Evolutionary conservation across 92 coral and sea anemone species (phyloP).

Genomic region (Phenganax subtilis): DNA sequence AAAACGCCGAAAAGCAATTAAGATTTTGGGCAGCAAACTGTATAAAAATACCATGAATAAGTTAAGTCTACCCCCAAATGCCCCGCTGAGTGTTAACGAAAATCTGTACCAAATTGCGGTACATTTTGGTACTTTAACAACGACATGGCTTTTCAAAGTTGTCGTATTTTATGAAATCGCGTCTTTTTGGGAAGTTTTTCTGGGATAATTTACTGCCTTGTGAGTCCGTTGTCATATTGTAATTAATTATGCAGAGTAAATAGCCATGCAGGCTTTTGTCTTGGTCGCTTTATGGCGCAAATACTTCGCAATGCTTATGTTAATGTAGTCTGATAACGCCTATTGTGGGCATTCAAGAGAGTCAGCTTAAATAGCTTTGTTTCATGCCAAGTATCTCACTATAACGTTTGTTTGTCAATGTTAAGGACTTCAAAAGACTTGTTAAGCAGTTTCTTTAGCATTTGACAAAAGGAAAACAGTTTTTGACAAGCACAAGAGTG

Average conservation of each 20-base stretch:
- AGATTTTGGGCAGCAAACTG: background rate
- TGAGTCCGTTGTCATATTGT: constrained; percentile 19
- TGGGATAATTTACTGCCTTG: background rate
- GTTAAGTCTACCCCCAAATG: background rate
- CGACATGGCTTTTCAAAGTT: background rate
- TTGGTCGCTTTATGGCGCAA: constrained; percentile 73
- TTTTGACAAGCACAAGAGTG: constrained; percentile 6
- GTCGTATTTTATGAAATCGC: background rate
- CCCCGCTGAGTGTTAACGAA: constrained; percentile 2
- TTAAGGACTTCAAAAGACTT: constrained; percentile 75
- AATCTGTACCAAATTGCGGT: background rate
- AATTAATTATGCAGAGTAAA: constrained; percentile 93
- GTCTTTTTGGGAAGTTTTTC: background rate
- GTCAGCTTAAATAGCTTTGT: constrained; percentile 99
- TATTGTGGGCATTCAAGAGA: constrained; percentile 99
- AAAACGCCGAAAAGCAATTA: constrained; percentile 36
- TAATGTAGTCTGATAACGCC: constrained; percentile 98
- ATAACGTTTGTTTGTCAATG: constrained; percentile 64
- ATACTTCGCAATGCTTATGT: constrained; percentile 98
- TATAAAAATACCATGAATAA: constrained; percentile 13
- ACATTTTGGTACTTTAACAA: background rate
- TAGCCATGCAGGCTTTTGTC: constrained; percentile 64
- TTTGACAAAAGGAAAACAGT: constrained; percentile 34
- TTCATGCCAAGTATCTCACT: constrained; percentile 68
- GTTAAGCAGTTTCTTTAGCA: constrained; percentile 36